Base-by-base conservation (phyloP, 2,797 vertebrate genomes). In the Hydrocynus forskahlii region DNA sequence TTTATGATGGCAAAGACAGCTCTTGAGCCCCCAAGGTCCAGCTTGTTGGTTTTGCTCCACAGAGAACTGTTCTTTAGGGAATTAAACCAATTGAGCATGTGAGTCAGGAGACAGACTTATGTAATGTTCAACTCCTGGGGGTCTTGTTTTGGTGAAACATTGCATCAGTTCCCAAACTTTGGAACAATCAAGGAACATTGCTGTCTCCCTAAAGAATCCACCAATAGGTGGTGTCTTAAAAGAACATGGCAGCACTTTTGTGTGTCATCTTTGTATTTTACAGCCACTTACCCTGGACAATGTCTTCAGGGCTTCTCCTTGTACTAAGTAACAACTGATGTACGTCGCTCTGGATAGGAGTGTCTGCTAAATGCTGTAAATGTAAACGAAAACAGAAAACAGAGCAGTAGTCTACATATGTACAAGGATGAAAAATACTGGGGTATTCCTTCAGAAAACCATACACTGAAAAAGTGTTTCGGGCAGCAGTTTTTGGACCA, bases 1-100 rank as follows among this genome's bases (percentile, higher is more conserved):
- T 59, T 78, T 77, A 14, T 74, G 52, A 13, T 78, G 79, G 38
- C 38, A 7, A 50, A 45, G 6, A 50, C 64, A 52, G 38, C 75
- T 67, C 78, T 79, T 16, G 72, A 50, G 67, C 85, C 85, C 84
- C 69, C 0, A 43, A 79, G 55, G 76, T 86, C 83, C 25, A 79
- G 10, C 71, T 13, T 71, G 75, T 83, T 84, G 81, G 38, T 85
- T 88, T 23, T 2, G 38, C 80, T 87, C 63, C 55, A 21, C 23
- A 59, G 6, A 59, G 38, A 66, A 16, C 43, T 48, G 52, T 9
- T 7, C 70, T 40, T 52, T 6, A 54, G 76, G 67, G 63, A 78
- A 68, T 64, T 54, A 17, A 71, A 2, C 63, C 54, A 19, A 1
- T 50, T 35, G 50, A 38, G 48, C 16, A 10, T 3, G 45, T 9